phyloP scores from a whole-genome alignment of 2,888 invertebrate genomes.

The Nineta flava region DNA sequence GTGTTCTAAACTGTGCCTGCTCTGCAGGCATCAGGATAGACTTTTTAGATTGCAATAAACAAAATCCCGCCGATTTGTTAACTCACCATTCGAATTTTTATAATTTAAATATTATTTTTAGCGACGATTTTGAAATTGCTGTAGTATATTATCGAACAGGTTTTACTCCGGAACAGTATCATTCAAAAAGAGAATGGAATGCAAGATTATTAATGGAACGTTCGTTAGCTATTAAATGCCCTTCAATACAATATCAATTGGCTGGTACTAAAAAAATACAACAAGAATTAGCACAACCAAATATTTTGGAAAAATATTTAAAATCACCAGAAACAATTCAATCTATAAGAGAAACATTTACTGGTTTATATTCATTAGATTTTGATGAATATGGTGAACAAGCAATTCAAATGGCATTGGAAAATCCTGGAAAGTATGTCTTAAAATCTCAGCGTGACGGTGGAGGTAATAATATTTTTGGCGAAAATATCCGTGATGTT shows the following conservation, averaged over 20 bases:
- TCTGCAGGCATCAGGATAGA: too few relatives aligned
- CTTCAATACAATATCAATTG: conserved; percentile 86
- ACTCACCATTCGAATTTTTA: too few relatives aligned
- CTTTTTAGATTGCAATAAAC: too few relatives aligned
- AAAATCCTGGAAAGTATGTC: conserved; percentile 67
- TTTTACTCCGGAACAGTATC: conserved; percentile 79
- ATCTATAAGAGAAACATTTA: conserved; percentile 66
- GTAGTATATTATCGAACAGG: conserved; percentile 88
- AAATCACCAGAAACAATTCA: conserved; percentile 42
- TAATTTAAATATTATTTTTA: conserved; percentile 43
- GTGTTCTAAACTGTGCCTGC: too few relatives aligned
- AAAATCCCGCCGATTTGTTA: too few relatives aligned
- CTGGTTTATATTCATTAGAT: conserved; percentile 81
- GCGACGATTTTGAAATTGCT: conserved; percentile 56
- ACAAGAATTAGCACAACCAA: conserved; percentile 66
- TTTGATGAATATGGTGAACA: conserved; percentile 63
- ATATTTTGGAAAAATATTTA: conserved; percentile 59
- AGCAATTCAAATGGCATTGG: conserved; percentile 63
- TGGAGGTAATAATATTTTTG: conserved; percentile 93
- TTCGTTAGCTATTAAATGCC: conserved; percentile 79
- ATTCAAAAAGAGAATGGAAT: conserved; percentile 67
- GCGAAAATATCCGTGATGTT: conserved; percentile 52
- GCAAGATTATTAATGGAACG: conserved; percentile 71
- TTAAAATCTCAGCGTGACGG: conserved; percentile 95
- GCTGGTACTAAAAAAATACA: conserved; percentile 96